Base-by-base conservation (phyloP, 2,113 vertebrate genomes). In the Lepus timidus region DNA sequence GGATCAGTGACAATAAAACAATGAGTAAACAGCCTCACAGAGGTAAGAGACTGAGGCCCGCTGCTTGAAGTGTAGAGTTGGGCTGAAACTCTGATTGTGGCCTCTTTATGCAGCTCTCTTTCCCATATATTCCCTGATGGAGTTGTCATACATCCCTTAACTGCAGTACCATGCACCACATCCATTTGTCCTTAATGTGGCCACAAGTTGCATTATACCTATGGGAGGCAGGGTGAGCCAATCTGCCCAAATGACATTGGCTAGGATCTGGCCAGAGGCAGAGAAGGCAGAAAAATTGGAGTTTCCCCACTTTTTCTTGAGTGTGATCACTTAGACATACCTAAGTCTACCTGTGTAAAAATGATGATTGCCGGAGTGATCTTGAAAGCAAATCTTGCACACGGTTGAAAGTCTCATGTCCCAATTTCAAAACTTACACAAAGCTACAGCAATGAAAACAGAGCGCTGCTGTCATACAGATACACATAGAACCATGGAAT, bases 1-100 rank as follows among this genome's bases (percentile, higher is more conserved):
- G 36, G 13, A 88, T 81, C 25, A 73, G 8, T 78, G 58, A 85
- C 81, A 88, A 85, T 70, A 83, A 95, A 73, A 86, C 29, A 75
- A 27, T 52, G 4, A 76, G 20, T 39, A 64, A 44, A 39, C 14
- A 70, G 58, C 6, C 27, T 61, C 27, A 33, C 55, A 61, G 58
- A 80, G 12, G 16, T 65, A 65, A 51, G 80, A 70, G 55, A n/a
- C 4, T 95, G 44, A 73, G 51, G 29, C 44, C 23, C 51, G 58
- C 36, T 58, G n/a, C n/a, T 67, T 14, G 65, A 51, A 85, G 55
- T 52, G 64, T 44, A 29, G 20, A 71, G 12, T 58, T 82, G 36
- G 55, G 61, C 29, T 16, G 78, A 70, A 86, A 71, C 25, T 49
- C 33, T n/a, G 55, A 51, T 76, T 70, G 23, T 23, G 13, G n/a